A percentile compares a stretch with the other conserved stretches of the same genome.
phyloP scores from a whole-genome alignment of 2,113 vertebrate species.

The Coryphaenoides rupestris region DNA sequence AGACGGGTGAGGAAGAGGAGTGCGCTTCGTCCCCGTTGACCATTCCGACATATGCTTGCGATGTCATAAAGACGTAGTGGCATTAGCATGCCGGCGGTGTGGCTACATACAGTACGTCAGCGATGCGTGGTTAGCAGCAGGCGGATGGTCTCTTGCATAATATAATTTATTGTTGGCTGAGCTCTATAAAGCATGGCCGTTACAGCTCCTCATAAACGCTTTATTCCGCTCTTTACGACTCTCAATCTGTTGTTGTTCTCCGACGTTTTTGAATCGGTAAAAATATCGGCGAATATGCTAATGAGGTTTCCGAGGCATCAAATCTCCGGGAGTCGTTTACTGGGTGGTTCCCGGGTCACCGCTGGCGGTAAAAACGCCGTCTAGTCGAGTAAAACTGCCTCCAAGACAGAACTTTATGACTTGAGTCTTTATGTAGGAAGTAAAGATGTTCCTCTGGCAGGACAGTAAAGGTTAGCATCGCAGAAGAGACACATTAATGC shows the following conservation, averaged over 20 bases:
- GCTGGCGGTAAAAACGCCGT: slow-evolving; percentile 49
- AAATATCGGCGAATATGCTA: slow-evolving; percentile 52
- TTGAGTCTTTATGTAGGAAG: slow-evolving; percentile 60
- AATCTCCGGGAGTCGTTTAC: slow-evolving; percentile 40
- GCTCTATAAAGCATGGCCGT: slow-evolving; percentile 82
- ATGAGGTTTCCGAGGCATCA: slow-evolving; percentile 33
- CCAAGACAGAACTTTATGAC: slow-evolving; percentile 18
- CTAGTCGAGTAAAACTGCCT: slow-evolving; percentile 53
- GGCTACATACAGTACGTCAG: slow-evolving; percentile 84
- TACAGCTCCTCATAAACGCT: slow-evolving; percentile 78
- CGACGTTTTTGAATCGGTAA: slow-evolving; percentile 61
- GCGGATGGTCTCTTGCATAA: slow-evolving; percentile 82
- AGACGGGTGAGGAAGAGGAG: slow-evolving; percentile 86
- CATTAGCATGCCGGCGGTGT: slow-evolving; percentile 91
- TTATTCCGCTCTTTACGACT: slow-evolving; percentile 69
- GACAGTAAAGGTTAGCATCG: slow-evolving; percentile 74
- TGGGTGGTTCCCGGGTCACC: slow-evolving; percentile 43
- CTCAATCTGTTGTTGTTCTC: slow-evolving; percentile 78
- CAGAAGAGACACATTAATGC: slow-evolving; percentile 77
- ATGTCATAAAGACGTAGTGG: slow-evolving; percentile 85
- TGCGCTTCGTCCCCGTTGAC: slow-evolving; percentile 90
- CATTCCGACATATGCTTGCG: slow-evolving; percentile 89
- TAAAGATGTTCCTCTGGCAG: slow-evolving; percentile 72
- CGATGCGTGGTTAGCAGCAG: slow-evolving; percentile 32
- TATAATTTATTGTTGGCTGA: slow-evolving; percentile 75